Evolutionary conservation across 92 coral and sea anemone species (phyloP).

Genomic region (Metridium senile): DNA sequence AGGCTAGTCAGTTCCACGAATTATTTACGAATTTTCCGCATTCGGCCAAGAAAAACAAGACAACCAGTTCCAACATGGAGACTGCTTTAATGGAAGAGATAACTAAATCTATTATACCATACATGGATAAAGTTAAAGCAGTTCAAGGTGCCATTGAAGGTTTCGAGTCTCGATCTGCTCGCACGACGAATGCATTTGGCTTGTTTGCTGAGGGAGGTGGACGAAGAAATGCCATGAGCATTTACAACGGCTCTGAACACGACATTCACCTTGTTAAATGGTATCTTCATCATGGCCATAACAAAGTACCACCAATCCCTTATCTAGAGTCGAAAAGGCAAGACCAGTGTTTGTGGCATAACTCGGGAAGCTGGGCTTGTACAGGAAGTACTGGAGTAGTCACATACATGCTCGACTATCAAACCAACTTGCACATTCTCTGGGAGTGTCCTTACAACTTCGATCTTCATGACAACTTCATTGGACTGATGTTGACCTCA

Average conservation of each 20-base stretch:
- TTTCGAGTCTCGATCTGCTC: conserved; percentile 10
- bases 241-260: conserved; percentile 29
- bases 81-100: neutral
- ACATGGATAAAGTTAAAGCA: conserved; percentile 12
- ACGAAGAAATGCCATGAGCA: conserved; percentile 40
- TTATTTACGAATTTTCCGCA: too few relatives aligned
- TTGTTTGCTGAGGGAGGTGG: conserved; percentile 39
- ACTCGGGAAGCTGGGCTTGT: conserved; percentile 37
- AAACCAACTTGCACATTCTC: conserved; percentile 20
- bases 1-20: too few relatives aligned
- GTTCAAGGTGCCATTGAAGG: conserved; percentile 22
- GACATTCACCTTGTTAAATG: conserved; percentile 30
- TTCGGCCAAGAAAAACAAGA: neutral
- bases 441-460: conserved; percentile 46
- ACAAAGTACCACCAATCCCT: conserved; percentile 38
- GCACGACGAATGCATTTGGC: conserved; percentile 20
- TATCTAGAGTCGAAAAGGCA: conserved; percentile 19
- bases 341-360: conserved; percentile 42
- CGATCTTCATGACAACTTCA: conserved; percentile 22
- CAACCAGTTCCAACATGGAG: neutral
- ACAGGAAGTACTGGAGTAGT: conserved; percentile 45
- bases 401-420: conserved; percentile 20
- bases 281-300: conserved; percentile 35
- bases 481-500: conserved; percentile 41
- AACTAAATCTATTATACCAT: neutral